Evolutionary conservation across 2,113 vertebrate genomes (phyloP), one percentile per base, ranked within the genome.

Genomic region (Lycaon pictus): DNA sequence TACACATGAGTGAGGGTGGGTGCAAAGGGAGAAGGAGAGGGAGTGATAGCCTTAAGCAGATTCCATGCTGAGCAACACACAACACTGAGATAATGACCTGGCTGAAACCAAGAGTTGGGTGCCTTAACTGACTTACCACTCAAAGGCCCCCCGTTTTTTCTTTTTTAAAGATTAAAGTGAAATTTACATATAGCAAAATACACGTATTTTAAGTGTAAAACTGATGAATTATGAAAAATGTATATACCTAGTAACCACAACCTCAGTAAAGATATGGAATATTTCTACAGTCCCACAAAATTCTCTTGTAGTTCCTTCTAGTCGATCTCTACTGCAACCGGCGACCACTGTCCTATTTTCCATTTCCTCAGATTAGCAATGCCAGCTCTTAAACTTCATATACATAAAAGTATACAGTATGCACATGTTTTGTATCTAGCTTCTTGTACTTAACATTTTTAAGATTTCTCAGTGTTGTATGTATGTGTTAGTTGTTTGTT

Each of bases 381-480:
- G 4, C 8, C 22, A 80, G 48, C 65, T 86, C 48, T 58, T 95
- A 53, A 87, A 71, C 19, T 83, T 51, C 15, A 23, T 55, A 35
- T 63, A 5, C 19, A n/a, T 63, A 11, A 7, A 82, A 60, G 23
- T 17, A 96, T 32, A 37, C 3, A 37, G 2, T 63, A 58, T 69
- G 4, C 6, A 51, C 7, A 76, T 51, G 76, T 56, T 90, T 89
- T 72, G 15, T 76, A 16, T 72, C 12, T 86, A 82, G 3, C 7
- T 76, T 81, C 16, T 81, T 84, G 35, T 88, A 67, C 3, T 83
- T 79, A 80, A 79, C 9, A n/a, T 23, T 93, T 93, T 96, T 79
- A 55, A 88, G 25, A 93, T 81, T 74, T 76, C 85, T 62, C 22
- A 58, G 88, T 55, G 55, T 32, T 82, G 56, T 82, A 35, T 88